Evolutionary conservation across 2,797 vertebrate genomes (phyloP).

Genomic region (Sarcophilus harrisii): DNA sequence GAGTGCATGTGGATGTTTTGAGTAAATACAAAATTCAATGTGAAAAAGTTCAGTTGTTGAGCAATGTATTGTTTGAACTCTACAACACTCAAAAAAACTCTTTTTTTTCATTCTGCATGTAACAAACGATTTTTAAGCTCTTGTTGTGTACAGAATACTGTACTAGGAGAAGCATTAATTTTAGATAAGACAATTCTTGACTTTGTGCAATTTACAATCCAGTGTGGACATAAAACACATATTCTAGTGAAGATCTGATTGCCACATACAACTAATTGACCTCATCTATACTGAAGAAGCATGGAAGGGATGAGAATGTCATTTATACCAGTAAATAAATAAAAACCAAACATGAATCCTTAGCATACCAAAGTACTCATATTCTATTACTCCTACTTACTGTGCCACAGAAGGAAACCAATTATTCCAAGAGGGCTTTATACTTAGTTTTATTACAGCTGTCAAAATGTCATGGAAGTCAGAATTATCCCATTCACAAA

Average conservation of each 20-base stretch:
- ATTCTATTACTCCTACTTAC: background rate
- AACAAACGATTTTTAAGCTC: background rate
- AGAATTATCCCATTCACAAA: conserved; percentile 2
- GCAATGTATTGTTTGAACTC: background rate
- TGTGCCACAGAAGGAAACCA: background rate
- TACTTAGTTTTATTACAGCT: background rate
- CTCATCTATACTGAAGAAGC: background rate
- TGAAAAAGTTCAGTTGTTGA: background rate
- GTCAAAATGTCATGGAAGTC: background rate
- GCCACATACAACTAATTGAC: background rate
- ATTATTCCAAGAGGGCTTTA: background rate
- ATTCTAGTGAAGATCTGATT: background rate
- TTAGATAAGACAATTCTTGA: background rate
- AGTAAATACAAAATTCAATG: background rate
- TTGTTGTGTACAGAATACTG: background rate
- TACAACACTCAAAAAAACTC: background rate
- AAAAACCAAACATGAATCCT: background rate
- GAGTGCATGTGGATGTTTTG: background rate
- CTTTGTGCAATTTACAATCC: background rate
- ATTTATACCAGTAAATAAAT: background rate
- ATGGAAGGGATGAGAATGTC: background rate
- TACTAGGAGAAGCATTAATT: background rate
- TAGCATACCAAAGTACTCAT: background rate
- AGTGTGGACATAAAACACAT: background rate
- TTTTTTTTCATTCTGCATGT: background rate